Conservation (phyloP, 2,888 invertebrate species). For the Watsonalla cultraria region DNA sequence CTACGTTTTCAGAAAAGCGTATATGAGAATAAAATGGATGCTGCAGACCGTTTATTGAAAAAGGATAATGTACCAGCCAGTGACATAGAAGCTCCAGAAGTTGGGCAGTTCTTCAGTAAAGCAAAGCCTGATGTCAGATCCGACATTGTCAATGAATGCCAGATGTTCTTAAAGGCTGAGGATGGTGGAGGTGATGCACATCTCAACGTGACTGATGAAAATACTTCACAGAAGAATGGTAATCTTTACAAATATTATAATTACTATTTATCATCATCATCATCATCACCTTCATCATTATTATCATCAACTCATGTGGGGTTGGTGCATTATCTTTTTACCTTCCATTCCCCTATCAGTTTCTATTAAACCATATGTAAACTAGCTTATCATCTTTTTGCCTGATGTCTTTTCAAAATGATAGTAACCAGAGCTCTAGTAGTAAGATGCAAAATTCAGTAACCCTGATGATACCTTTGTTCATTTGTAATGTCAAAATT, state of each 20-base stretch:
- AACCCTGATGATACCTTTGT: too few species aligned
- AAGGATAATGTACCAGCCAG: slow-evolving; percentile 27
- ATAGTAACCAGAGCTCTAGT: too few species aligned
- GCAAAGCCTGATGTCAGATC: slow-evolving; percentile 44
- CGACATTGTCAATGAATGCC: slow-evolving; percentile 67
- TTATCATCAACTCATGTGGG: too few species aligned
- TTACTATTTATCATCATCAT: too few species aligned
- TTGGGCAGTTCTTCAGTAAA: slow-evolving; percentile 28
- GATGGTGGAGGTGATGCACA: slow-evolving; percentile 66
- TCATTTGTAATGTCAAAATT: background rate
- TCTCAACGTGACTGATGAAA: slow-evolving; percentile 33
- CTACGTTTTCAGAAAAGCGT: background rate
- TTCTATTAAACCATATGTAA: too few species aligned
- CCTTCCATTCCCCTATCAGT: too few species aligned
- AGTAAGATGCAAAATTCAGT: too few species aligned
- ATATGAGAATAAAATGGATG: slow-evolving; percentile 43
- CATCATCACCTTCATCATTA: too few species aligned
- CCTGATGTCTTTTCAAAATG: too few species aligned
- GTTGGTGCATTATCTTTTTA: too few species aligned
- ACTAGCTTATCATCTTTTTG: too few species aligned
- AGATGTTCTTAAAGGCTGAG: slow-evolving; percentile 64
- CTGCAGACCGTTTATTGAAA: slow-evolving; percentile 41
- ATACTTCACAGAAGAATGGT: slow-evolving; percentile 33
- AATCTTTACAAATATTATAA: slow-evolving; percentile 8
- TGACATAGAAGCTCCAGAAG: slow-evolving; percentile 33